These are phyloP conservation scores for Caenorhabditis remanei DNA, from an alignment of 1,140 invertebrate genomes.

Conservation along the genomic window DNA sequence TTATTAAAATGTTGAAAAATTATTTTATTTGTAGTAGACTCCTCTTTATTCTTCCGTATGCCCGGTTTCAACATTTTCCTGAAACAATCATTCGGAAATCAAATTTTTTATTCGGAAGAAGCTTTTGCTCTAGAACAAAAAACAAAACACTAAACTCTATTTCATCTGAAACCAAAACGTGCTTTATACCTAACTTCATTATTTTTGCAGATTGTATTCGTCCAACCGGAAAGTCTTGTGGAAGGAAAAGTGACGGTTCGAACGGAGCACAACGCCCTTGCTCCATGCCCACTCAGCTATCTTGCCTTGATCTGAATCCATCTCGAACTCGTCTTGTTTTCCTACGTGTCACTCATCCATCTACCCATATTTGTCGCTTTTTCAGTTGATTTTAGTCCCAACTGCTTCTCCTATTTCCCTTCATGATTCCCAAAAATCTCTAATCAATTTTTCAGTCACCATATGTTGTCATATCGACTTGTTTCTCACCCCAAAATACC, in stretches of 20 bases:
- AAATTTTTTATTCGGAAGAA: too few species aligned
- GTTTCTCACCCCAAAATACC: not conserved
- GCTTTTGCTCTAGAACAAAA: too few species aligned
- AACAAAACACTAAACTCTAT: too few species aligned
- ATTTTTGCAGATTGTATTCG: slow-evolving; percentile 69
- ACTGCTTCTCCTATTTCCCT: not conserved
- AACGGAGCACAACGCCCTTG: slow-evolving; percentile 69
- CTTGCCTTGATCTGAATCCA: slow-evolving; percentile 65
- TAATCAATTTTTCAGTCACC: slow-evolving; percentile 40
- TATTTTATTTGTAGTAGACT: too few species aligned
- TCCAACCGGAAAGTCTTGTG: slow-evolving; percentile 71
- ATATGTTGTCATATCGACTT: slow-evolving; percentile 39
- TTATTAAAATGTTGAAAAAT: too few species aligned
- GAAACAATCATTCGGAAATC: too few species aligned
- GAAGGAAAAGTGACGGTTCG: slow-evolving; percentile 68
- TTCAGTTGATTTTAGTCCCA: not conserved
- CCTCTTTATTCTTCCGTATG: too few species aligned
- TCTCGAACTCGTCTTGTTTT: slow-evolving; percentile 23
- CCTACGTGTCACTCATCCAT: slow-evolving; percentile 8
- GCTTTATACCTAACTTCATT: too few species aligned
- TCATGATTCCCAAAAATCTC: not conserved
- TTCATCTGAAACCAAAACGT: not conserved
- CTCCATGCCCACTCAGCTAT: slow-evolving; percentile 67
- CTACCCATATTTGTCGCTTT: slow-evolving; percentile 28
- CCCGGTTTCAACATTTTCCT: too few species aligned